Base-by-base conservation (phyloP, 2,888 invertebrate species). In the Aporophyla nigra region DNA sequence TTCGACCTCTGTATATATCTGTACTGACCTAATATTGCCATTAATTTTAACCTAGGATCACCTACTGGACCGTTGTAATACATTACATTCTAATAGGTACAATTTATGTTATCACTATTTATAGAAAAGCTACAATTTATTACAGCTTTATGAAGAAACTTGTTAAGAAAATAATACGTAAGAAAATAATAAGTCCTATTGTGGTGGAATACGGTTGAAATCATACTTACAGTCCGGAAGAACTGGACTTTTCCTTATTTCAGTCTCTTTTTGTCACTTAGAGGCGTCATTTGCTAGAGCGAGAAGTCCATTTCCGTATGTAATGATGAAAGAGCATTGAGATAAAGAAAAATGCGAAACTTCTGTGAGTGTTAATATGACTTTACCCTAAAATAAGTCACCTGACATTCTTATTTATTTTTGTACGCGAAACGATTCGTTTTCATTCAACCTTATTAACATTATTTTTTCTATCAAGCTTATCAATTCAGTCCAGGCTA, bases 101-200 rank as follows among this genome's bases (percentile, higher is more conserved):
- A 69, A 71, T 72, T 75, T 76, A 73, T 71, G 59, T 74, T 63
- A 69, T 77, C 69, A 67, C 43, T 80, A 82, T 74, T 62, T 58
- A 86, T 89, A 89, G 46, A 89, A 89, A 90, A 89, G 87, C 87
- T 89, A 90, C 84, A 68, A 76, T 79, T 82, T 81, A 80, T 82
- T 87, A 88, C 87, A 88, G 88, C 70, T 51, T 53, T 63, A 66
- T 21, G 49, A 49, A 58, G 10, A 58, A 65, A 24, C 49, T 79
- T 80, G 70, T 74, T 73, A 72, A 43, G 51, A 72, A 79, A 79
- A 80, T 66, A 80, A 78, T 69, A 53, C 4, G 9, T 61, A 9
- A 43, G 51, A 72, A 79, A 79, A 80, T 66, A 80, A 78, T 69
- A 53, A 2, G 9, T 61, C 12, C 24, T n/a, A 19, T 10, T 68